Evolutionary conservation across 2,113 vertebrate species (phyloP).

Genomic region (Strigops habroptila): DNA sequence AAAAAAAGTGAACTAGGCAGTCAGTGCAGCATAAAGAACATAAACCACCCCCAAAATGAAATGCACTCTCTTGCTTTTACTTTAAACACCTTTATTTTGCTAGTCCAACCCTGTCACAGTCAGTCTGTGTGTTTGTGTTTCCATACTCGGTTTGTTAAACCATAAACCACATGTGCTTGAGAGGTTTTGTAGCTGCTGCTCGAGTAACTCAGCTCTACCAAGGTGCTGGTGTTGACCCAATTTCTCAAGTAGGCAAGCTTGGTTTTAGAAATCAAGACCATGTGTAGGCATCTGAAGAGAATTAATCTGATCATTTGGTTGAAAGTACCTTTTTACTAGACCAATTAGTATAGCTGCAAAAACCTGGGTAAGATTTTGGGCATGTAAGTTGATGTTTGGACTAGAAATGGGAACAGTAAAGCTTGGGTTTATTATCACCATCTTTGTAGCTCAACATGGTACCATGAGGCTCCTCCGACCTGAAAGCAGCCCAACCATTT

Average conservation of each 20-base stretch:
- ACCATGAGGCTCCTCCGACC: background rate
- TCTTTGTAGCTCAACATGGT: accelerated
- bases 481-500: background rate
- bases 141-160: accelerated
- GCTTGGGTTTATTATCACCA: background rate
- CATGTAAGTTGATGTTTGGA: background rate
- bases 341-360: background rate
- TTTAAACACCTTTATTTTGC: background rate
- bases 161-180: accelerated
- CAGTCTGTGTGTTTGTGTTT: background rate
- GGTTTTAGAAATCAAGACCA: background rate
- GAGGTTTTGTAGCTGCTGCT: background rate
- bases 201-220: too few species aligned
- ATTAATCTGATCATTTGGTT: background rate
- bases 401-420: background rate
- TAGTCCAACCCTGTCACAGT: background rate
- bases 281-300: background rate
- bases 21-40: background rate
- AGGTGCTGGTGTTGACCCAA: background rate
- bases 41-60: background rate
- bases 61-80: background rate
- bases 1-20: too few species aligned
- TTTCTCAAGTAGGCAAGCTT: background rate
- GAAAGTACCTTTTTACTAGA: background rate
- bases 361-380: background rate